Evolutionary conservation across 2,888 invertebrate species (phyloP), one percentile per base, ranked within the genome.

Genomic region (Cyclophora albipunctata): DNA sequence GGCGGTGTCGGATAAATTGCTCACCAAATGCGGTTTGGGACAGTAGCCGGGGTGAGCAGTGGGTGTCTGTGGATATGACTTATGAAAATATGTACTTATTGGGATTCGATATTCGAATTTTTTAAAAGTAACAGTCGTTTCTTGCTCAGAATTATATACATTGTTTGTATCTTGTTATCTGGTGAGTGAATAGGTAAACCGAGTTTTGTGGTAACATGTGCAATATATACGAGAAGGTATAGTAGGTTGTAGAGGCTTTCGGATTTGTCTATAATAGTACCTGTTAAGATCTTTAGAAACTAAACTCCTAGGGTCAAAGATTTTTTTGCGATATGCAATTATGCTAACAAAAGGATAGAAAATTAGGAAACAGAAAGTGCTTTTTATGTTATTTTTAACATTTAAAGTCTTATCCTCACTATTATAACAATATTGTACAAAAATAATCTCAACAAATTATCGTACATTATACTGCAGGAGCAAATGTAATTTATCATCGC

Each of bases 371-470:
- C 2, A 20, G 20, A 20, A 20, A 20, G 20, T 20, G 20, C 20
- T 20, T 20, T 20, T 20, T 20, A 20, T 20, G 20, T 20, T 20
- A 20, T 20, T 20, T 20, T 2, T 20, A 20, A 20, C 20, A 20
- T 20, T 20, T 33, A 37, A 45, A 42, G 49, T 55, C 55, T 40
- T 66, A 69, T 84, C 83, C 78, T 78, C 48, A 63, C 49, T 62
- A 69, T 41, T 60, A 53, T 51, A 44, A 43, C 43, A 34, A 6
- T 20, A 43, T 33, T 43, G 33, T 20, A 61, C 54, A 54, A 59
- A 71, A 71, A 66, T 73, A 73, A 81, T 80, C 75, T 69, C 67
- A 75, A 86, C 84, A 85, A 86, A 86, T 85, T 84, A 81, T 81
- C 71, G 69, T 76, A 76, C 69, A 77, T 77, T 77, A 76, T 74